Base-by-base conservation (phyloP, 2,113 vertebrate species). In the Cynopterus brachyotis region DNA sequence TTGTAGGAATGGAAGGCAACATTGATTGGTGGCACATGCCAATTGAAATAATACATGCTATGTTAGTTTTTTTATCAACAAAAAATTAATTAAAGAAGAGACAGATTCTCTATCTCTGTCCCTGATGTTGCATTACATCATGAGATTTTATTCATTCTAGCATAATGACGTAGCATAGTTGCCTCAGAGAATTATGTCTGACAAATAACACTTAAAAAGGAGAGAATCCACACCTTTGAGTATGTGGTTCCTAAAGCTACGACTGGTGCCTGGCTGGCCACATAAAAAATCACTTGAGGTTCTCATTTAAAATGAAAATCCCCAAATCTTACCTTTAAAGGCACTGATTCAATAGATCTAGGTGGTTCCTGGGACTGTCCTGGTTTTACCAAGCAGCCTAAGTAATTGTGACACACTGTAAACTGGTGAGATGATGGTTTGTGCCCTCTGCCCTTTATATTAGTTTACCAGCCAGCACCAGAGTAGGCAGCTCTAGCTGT, bases 261-360 rank as follows among this genome's bases (percentile, higher is more conserved):
- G 66, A 32, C 8, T 83, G 10, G 1, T 3, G 0, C 17, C 70
- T 22, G 9, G 11, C 2, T 72, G 8, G 9, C 22, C 85, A 19
- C 0, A 16, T 69, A 89, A 80, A 80, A 67, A 59, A 70, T 85
- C 28, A 81, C 64, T 20, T 47, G 11, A 3, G 8, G 12, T 64
- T 50, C 37, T 88, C 90, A 64, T 88, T 84, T 75, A 84, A 95
- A 81, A 70, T 81, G 66, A 35, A 55, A 93, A 83, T 86, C 28
- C 37, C 17, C n/a, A 32, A 60, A 28, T 76, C 24, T 66, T 24
- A 9, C 57, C 6, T 83, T 35, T 16, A 55, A 20, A 59, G 8
- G 37, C 53, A 17, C 12, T 50, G 50, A 62, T 30, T 37, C 12
- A 50, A 2, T 22, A 57, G 17, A 15, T 67, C 15, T 28, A 4